Conservation (phyloP, 2,113 vertebrate genomes). For the Periophthalmodon schlosseri region DNA sequence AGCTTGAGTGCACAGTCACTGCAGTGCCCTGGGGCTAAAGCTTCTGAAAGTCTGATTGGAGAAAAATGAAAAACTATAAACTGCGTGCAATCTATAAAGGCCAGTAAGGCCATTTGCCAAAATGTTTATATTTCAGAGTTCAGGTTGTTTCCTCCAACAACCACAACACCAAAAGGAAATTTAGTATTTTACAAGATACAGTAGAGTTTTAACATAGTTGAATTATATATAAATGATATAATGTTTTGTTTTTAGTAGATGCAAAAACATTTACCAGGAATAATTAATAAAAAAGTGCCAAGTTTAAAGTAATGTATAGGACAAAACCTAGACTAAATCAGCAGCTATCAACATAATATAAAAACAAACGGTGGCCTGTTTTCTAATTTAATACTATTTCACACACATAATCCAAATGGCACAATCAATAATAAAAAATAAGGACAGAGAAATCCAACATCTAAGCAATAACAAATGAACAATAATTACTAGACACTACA, state of each 20-base stretch:
- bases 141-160: too few relatives aligned
- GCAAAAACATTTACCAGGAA: background rate
- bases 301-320: background rate
- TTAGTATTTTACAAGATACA: background rate
- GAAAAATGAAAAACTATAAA: conserved; percentile 6
- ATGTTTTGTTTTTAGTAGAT: background rate
- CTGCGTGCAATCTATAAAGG: background rate
- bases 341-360: background rate
- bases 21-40: background rate
- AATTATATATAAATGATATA: background rate
- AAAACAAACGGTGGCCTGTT: background rate
- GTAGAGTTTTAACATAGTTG: background rate
- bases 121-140: background rate
- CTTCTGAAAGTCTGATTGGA: background rate
- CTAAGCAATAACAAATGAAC: background rate
- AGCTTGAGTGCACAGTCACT: background rate
- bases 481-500: background rate
- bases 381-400: background rate
- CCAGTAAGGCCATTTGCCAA: background rate
- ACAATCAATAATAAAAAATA: background rate
- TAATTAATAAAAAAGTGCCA: background rate
- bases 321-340: background rate
- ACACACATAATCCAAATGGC: background rate
- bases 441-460: background rate
- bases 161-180: background rate